phyloP scores from a whole-genome alignment of 1,140 invertebrate genomes.

The Bombus superbus region DNA sequence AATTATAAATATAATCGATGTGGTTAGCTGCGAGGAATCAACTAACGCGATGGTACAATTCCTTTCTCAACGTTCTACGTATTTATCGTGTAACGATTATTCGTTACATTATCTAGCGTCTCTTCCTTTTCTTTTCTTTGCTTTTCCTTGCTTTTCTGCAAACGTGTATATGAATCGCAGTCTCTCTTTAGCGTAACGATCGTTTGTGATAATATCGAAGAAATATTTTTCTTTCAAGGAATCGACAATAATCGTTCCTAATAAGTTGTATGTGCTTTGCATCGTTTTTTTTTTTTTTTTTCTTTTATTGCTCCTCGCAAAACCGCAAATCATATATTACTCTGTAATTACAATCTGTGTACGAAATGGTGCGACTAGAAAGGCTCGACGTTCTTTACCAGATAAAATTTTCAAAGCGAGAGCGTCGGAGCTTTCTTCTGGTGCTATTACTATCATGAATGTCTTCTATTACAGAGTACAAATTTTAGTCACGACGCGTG shows the following conservation, averaged over 20 bases:
- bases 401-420: not conserved
- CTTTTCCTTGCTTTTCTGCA: not conserved
- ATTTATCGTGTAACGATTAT: not conserved
- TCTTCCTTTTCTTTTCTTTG: not conserved
- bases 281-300: not conserved
- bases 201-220: not conserved
- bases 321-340: constrained; percentile 54
- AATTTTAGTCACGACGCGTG: constrained; percentile 54
- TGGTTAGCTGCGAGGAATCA: constrained; percentile 58
- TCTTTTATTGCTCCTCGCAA: constrained; percentile 49
- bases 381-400: not conserved
- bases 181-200: not conserved
- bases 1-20: constrained; percentile 43
- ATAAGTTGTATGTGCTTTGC: constrained; percentile 1
- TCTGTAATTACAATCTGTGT: constrained; percentile 55
- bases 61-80: not conserved
- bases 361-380: constrained; percentile 24
- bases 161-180: not conserved
- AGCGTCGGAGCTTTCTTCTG: constrained; percentile 18
- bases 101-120: not conserved
- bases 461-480: constrained; percentile 61
- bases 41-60: not conserved
- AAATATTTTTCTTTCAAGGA: constrained; percentile 18
- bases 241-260: constrained; percentile 54
- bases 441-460: constrained; percentile 22